Conservation (phyloP, 1,140 invertebrate genomes). For the Xylocopa sonorina region DNA sequence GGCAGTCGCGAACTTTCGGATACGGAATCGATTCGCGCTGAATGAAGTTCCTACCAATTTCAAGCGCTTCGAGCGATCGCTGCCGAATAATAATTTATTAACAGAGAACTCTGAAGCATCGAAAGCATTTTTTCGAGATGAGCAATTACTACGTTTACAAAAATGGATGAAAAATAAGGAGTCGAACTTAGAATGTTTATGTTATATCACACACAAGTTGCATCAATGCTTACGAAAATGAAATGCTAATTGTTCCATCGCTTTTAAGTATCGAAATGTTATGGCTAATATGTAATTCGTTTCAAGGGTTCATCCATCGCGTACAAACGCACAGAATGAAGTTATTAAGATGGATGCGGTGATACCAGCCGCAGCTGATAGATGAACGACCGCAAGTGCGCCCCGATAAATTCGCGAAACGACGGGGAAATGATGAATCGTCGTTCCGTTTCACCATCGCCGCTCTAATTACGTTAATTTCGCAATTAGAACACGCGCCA, state of each 20-base stretch:
- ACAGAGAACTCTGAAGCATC: neutral
- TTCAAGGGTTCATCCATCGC: neutral
- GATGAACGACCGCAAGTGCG: neutral
- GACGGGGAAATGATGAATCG: constrained; percentile 25
- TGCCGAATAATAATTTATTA: neutral
- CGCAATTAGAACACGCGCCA: constrained; percentile 18
- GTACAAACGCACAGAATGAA: neutral
- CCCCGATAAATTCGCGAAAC: constrained; percentile 1
- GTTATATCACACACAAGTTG: too few species aligned
- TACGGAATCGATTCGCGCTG: neutral
- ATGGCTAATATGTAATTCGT: neutral
- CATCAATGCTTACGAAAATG: too few species aligned
- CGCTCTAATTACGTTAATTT: constrained; percentile 30
- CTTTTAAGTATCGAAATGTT: too few species aligned
- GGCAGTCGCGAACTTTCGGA: neutral
- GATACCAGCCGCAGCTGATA: neutral
- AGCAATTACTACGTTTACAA: neutral
- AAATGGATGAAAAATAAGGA: too few species aligned
- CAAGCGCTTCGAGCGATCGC: neutral
- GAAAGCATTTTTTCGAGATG: neutral
- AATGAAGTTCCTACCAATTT: neutral
- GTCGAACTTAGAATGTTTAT: too few species aligned
- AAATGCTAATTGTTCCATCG: too few species aligned
- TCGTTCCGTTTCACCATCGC: constrained; percentile 15
- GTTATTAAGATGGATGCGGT: constrained; percentile 12